Percentiles rank a stretch among this genome's conserved stretches.
Evolutionary conservation across 2,113 vertebrate species (phyloP).

Genomic region (Anguilla rostrata): DNA sequence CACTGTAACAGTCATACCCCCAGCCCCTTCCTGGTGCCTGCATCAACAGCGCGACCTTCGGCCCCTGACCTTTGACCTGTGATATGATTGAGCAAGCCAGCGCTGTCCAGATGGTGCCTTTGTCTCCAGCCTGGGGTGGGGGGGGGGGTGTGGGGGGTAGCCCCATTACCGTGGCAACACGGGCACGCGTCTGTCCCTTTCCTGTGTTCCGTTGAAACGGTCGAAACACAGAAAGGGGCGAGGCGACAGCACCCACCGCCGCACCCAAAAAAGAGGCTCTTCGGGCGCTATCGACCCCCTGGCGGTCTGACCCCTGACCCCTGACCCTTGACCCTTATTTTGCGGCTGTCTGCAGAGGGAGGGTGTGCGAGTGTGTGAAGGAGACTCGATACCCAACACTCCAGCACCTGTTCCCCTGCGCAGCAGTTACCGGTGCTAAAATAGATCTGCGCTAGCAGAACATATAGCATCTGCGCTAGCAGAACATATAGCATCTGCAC

Average conservation of each 20-base stretch:
- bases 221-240: not conserved
- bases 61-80: slow-evolving; percentile 19
- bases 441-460: too few species aligned
- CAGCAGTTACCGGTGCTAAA: too few species aligned
- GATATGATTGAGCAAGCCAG: not conserved
- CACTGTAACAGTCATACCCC: too few species aligned
- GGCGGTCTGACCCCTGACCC: not conserved
- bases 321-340: not conserved
- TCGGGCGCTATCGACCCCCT: too few species aligned
- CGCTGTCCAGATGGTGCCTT: slow-evolving; percentile 6
- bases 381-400: too few species aligned
- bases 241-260: not conserved
- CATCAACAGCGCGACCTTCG: not conserved
- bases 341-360: not conserved
- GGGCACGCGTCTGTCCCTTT: not conserved
- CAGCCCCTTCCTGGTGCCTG: too few species aligned
- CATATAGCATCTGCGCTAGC: too few species aligned
- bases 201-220: not conserved
- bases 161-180: not conserved
- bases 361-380: not conserved
- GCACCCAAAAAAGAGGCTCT: too few species aligned
- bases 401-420: too few species aligned
- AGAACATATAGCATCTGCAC: too few species aligned
- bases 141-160: not conserved
- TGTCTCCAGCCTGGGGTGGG: not conserved